Evolutionary conservation across 2,113 vertebrate species (phyloP).

Genomic region (Leuciscus idus): DNA sequence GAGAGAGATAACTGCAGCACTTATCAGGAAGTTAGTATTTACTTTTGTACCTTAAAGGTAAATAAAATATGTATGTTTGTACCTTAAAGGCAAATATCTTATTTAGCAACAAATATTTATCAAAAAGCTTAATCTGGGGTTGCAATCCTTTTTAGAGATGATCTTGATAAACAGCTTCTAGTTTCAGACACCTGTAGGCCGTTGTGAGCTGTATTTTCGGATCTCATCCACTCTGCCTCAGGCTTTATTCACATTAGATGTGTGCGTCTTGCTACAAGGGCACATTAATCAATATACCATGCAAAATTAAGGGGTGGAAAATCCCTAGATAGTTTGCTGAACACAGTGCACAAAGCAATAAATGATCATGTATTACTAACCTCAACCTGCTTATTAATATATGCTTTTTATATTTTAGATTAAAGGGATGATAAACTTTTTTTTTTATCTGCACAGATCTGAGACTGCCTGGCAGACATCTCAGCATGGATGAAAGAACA

Average conservation of each 20-base stretch:
- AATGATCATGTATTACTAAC: neutral
- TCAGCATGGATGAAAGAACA: no score
- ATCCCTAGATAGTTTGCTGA: neutral
- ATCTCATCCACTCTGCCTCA: neutral
- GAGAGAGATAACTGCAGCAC: neutral
- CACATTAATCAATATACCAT: neutral
- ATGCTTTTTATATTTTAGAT: neutral
- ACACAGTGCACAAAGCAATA: neutral
- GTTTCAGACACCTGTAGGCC: neutral
- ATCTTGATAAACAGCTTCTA: neutral
- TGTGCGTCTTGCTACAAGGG: neutral
- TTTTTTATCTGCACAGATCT: no score
- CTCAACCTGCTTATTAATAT: neutral
- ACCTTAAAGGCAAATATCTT: no score
- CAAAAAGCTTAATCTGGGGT: neutral
- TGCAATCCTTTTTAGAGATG: neutral
- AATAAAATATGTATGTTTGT: neutral
- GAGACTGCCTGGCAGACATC: no score
- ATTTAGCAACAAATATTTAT: neutral
- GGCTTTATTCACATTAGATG: neutral
- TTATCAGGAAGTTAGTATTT: neutral
- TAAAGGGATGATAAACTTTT: neutral
- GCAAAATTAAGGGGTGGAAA: neutral
- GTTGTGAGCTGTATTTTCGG: neutral
- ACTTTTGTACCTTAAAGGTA: neutral